These are phyloP conservation scores for Cavia aperea DNA, from an alignment of 2,113 vertebrate genomes.

Conservation along the genomic window DNA sequence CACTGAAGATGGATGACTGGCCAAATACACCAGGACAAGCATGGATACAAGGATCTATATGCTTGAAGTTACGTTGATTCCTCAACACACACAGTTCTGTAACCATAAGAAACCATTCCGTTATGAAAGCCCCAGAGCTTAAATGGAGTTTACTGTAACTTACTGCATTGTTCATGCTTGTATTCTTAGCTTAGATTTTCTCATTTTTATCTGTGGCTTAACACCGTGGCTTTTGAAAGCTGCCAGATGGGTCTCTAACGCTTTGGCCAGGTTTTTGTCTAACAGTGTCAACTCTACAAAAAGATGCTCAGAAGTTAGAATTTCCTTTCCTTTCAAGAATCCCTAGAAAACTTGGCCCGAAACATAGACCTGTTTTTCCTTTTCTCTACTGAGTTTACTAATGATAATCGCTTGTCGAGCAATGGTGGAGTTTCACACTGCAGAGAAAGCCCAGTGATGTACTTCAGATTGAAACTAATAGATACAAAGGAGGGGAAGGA, in stretches of 20 bases:
- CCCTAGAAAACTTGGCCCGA: neutral
- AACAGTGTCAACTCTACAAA: neutral
- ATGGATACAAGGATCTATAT: neutral
- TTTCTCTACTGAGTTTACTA: neutral
- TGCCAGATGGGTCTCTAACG: slow-evolving; percentile 22
- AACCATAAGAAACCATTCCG: neutral
- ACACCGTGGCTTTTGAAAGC: neutral
- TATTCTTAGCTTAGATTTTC: neutral
- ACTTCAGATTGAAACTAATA: neutral
- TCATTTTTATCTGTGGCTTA: slow-evolving; percentile 27
- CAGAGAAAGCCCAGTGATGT: neutral
- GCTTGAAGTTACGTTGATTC: neutral
- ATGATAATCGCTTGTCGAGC: neutral
- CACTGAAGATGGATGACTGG: neutral
- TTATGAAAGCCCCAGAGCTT: neutral
- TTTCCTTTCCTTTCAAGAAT: slow-evolving; percentile 30
- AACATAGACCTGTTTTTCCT: neutral
- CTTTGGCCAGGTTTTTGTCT: slow-evolving; percentile 23
- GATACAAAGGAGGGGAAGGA: neutral
- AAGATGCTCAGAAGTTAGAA: neutral
- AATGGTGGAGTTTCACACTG: neutral
- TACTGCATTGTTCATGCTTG: neutral
- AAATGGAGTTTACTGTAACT: neutral
- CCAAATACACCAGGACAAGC: no score
- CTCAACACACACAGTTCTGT: neutral